Evolutionary conservation across 2,113 vertebrate species (phyloP).

Genomic region (Gasterosteus nipponicus): DNA sequence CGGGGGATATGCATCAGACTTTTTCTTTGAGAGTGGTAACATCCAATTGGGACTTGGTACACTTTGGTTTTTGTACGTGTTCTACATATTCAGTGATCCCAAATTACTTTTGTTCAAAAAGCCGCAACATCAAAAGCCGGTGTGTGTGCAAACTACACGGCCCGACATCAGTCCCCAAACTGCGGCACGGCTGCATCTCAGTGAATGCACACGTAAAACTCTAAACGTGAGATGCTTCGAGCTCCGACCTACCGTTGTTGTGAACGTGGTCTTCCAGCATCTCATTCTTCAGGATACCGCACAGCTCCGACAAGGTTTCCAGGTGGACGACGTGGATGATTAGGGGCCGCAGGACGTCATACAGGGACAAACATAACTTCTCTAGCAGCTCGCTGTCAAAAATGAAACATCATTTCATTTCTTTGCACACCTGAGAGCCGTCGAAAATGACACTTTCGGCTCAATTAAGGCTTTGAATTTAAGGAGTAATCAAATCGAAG

Average conservation of each 20-base stretch:
- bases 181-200: background rate
- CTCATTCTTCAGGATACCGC: constrained; percentile 97
- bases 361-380: constrained; percentile 93
- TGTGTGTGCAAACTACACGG: background rate
- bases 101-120: background rate
- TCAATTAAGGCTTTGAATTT: constrained; percentile 2
- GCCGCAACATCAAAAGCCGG: background rate
- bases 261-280: constrained; percentile 98
- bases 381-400: constrained; percentile 89
- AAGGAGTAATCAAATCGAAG: background rate
- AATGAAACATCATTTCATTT: constrained; percentile 34
- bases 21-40: background rate
- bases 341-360: constrained; percentile 94
- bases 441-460: constrained; percentile 19
- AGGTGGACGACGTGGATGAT: constrained; percentile 98
- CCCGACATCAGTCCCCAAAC: background rate
- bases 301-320: constrained; percentile 97
- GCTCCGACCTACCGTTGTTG: constrained; percentile 86
- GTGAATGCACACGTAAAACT: background rate
- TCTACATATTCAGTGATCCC: background rate
- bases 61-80: background rate
- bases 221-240: background rate
- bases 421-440: constrained; percentile 10
- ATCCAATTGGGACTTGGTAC: background rate
- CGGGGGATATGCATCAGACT: background rate